Conservation (phyloP, 2,797 vertebrate species). For the Podargus strigoides region DNA sequence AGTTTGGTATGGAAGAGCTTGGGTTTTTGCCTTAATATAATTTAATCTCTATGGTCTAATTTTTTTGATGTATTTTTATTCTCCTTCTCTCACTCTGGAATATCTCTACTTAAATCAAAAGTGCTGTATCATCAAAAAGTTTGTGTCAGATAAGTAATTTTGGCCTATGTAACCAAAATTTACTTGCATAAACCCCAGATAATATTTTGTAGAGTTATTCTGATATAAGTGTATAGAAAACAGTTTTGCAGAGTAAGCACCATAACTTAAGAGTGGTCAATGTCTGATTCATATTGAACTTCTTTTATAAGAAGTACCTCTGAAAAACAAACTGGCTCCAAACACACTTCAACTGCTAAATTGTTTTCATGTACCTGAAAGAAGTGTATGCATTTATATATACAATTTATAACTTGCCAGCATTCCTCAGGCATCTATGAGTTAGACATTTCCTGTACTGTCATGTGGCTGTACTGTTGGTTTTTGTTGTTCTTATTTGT, state of each 20-base stretch:
- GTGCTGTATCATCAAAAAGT: background rate
- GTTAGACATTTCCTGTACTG: background rate
- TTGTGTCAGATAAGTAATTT: background rate
- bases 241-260: background rate
- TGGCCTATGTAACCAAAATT: background rate
- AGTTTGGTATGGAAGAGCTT: background rate
- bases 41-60: background rate
- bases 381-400: background rate
- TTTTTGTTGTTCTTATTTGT: background rate
- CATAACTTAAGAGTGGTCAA: background rate
- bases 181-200: background rate
- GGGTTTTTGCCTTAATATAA: accelerated
- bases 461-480: background rate
- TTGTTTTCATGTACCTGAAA: background rate
- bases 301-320: background rate
- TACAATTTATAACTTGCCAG: background rate
- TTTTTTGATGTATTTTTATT: background rate
- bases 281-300: accelerated
- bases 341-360: background rate
- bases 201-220: background rate
- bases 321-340: background rate
- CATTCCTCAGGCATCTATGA: background rate
- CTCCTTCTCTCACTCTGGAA: background rate
- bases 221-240: background rate
- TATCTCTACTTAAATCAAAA: background rate